Base-by-base conservation (phyloP, 2,797 vertebrate species). In the Sorex maritimensis region DNA sequence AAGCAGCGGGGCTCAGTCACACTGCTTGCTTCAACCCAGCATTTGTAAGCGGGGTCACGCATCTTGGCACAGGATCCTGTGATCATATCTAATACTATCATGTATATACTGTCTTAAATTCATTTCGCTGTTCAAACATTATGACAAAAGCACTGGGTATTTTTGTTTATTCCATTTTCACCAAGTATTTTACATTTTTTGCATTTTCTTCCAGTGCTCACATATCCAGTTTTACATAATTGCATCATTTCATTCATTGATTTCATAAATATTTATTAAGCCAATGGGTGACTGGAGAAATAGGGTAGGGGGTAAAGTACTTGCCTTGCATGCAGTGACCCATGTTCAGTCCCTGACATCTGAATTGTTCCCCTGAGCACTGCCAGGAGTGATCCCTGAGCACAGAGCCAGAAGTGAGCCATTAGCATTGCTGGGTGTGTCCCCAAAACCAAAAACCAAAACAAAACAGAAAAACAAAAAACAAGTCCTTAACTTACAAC, bases 141-240 rank as follows among this genome's bases (percentile, higher is more conserved):
- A 0, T 5, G 94, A 80, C 14, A 13, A 46, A 38, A 81, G 21
- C 49, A 92, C 63, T 38, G 30, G 61, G 93, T 12, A 15, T 49
- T 72, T 91, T 86, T 38, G n/a, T 4, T 75, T 71, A 75, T 86
- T 26, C 14, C 17, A 13, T 79, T 93, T 73, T 74, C n/a, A 69
- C 10, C 78, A 44, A 17, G 28, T 91, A 19, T 67, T 88, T 81
- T 30, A 89, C 81, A 74, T 30, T 86, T 68, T 68, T 26, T 24
- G 83, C 24, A 58, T 80, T 91, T 88, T 80, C 74, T 94, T 91
- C 71, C 17, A 91, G 28, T 91, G 67, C 69, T 93, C 19, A 80
- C 34, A 75, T 13, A 46, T 21, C 6, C 0, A 79, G 72, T 86
- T 94, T 93, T 86, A 81, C 0, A 4, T 82, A 91, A 83, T 30